Evolutionary conservation across 2,113 vertebrate species (phyloP).

Genomic region (Cinclus cinclus): DNA sequence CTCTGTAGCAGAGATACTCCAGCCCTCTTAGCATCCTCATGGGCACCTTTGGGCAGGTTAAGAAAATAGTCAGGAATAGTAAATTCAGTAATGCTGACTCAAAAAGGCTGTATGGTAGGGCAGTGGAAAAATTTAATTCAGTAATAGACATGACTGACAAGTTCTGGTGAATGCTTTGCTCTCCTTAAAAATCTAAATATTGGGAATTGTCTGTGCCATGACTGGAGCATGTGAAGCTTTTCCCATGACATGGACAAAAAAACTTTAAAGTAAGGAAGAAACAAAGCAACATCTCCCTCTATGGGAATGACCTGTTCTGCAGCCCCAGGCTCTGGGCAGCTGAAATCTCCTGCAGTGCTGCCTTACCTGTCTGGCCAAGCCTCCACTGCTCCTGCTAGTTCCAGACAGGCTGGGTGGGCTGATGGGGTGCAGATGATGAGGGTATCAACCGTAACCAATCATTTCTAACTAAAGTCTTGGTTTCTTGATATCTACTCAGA

Average conservation of each 20-base stretch:
- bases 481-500: background rate
- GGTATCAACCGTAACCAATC: background rate
- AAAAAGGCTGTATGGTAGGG: background rate
- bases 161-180: background rate
- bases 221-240: background rate
- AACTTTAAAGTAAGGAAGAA: background rate
- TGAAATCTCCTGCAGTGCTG: background rate
- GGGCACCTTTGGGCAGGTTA: background rate
- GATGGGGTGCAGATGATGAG: background rate
- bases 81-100: background rate
- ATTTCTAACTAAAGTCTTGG: background rate
- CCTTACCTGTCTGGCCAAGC: background rate
- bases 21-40: background rate
- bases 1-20: background rate
- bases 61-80: background rate
- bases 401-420: background rate
- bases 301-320: background rate
- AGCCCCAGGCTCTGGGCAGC: background rate
- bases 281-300: slow-evolving; percentile 39
- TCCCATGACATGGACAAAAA: background rate
- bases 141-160: background rate
- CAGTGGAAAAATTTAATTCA: background rate
- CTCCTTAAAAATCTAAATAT: background rate
- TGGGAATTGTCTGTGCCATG: rapidly evolving
- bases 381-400: background rate